Evolutionary conservation across 92 coral and sea anemone species (phyloP), one percentile per base, ranked within the genome.

Genomic region (Montipora capitata): DNA sequence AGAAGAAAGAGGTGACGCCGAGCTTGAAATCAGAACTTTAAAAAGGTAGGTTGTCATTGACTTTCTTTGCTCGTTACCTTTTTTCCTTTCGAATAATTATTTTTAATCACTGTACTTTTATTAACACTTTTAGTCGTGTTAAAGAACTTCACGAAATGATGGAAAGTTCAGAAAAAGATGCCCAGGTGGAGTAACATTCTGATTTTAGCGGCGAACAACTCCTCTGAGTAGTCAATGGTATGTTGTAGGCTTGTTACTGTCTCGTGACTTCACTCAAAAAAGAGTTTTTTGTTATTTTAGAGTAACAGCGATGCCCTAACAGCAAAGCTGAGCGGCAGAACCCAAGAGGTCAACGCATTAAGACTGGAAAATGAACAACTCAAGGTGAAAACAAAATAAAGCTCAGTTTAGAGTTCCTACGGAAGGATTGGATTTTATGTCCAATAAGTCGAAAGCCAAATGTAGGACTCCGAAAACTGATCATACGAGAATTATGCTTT

Each of bases 351-450:
- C 48, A 93, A 93, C 84, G 48, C 95, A 40, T 92, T 98, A 13
- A 92, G 99, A 65, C 79, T 95, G 16, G 99, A 98, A 40, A 98
- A 98, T 68, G 99, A 98, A 69, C 93, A 96, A 74, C 93, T 92
- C 49, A 89, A 92, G 86, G 99, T 98, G 84, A 68, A 54, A 54
- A 54, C 13, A 11, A 8, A 48, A 10, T 5, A 48, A 48, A 0
- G 52, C 7, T 5, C 52, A 10, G 52, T 48, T 1, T 27, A 27
- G 35, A 27, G 1, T 27, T 27, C 35, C 35, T 27, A 0, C 35
- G 2, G 35, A 27, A 27, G 35, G 35, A 27, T 27, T 27, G 35
- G 35, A 27, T 27, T 27, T 27, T 27, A 27, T 27, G 1, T 27
- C 35, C 35, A 27, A 27, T 27, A 27, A 27, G 1, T 27, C 35